A percentile compares a stretch with the other conserved stretches of the same genome.
Evolutionary conservation across 2,113 vertebrate species (phyloP).

Genomic region (Atractosteus spatula): DNA sequence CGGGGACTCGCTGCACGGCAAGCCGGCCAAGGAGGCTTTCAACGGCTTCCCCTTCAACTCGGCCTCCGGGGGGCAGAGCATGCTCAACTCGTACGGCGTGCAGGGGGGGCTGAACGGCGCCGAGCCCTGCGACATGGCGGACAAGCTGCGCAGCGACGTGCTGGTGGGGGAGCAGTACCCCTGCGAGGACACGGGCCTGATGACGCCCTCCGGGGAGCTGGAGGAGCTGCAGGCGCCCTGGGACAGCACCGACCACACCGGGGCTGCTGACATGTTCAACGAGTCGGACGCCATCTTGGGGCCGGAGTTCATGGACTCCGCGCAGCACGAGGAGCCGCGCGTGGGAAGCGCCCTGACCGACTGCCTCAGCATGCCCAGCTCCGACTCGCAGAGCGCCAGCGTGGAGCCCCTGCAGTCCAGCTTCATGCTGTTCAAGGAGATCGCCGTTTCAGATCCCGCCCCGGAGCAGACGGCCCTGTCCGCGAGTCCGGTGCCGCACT

Average conservation of each 20-base stretch:
- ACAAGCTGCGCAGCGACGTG: conserved; percentile 65
- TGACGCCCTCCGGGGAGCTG: conserved; percentile 65
- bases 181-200: conserved; percentile 65
- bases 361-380: conserved; percentile 67
- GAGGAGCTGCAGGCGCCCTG: conserved; percentile 67
- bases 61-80: conserved; percentile 64
- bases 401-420: conserved; percentile 65
- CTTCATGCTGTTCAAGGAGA: conserved; percentile 74
- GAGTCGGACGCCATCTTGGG: conserved; percentile 69
- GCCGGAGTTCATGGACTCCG: conserved; percentile 66
- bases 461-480: conserved; percentile 61
- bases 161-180: conserved; percentile 69
- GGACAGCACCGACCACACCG: conserved; percentile 63
- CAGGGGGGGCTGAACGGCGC: conserved; percentile 40
- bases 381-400: conserved; percentile 55
- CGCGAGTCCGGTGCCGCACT: conserved; percentile 33
- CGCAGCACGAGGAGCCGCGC: conserved; percentile 57
- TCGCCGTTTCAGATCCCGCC: conserved; percentile 55
- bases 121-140: conserved; percentile 33
- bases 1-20: conserved; percentile 47
- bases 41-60: conserved; percentile 75
- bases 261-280: conserved; percentile 69
- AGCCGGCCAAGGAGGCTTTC: conserved; percentile 63
- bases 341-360: conserved; percentile 55
- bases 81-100: conserved; percentile 70